Evolutionary conservation across 2,888 invertebrate species (phyloP).

Genomic region (Apocheima hispidaria): DNA sequence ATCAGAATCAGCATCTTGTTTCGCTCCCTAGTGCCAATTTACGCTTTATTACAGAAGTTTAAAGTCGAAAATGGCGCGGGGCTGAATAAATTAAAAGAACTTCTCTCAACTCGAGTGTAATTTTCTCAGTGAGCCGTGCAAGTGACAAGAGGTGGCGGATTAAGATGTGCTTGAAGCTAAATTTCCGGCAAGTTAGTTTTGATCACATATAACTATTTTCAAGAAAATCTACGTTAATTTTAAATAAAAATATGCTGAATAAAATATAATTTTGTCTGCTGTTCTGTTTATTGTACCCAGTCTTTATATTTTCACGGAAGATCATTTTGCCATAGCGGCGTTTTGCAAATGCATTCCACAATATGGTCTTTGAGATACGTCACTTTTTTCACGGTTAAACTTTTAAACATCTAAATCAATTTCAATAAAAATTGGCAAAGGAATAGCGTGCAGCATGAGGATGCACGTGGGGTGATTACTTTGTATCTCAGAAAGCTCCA

Average conservation of each 20-base stretch:
- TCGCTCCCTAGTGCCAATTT: conserved; percentile 39
- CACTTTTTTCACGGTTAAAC: too few relatives aligned
- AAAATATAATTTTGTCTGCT: too few relatives aligned
- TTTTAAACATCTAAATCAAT: too few relatives aligned
- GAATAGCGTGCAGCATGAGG: too few relatives aligned
- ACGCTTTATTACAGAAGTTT: conserved; percentile 46
- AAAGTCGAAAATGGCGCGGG: conserved; percentile 57
- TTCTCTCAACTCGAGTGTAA: conserved; percentile 62
- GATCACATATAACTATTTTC: neutral
- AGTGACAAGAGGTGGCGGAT: conserved; percentile 43
- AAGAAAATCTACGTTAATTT: neutral
- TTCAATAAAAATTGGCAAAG: too few relatives aligned
- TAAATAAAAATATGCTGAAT: neutral
- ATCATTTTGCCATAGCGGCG: too few relatives aligned
- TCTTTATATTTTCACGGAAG: too few relatives aligned
- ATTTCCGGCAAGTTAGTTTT: neutral
- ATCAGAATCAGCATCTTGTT: conserved; percentile 58
- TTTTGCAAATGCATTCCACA: too few relatives aligned
- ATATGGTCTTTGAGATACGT: too few relatives aligned
- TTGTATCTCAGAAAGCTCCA: too few relatives aligned
- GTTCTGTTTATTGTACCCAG: neutral
- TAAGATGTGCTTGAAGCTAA: conserved; percentile 5
- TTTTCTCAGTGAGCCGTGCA: conserved; percentile 56
- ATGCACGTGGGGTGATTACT: too few relatives aligned
- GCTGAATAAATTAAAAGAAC: conserved; percentile 64